Evolutionary conservation across 2,888 invertebrate species (phyloP), one percentile per base, ranked within the genome.

Genomic region (Apocheima hispidaria): DNA sequence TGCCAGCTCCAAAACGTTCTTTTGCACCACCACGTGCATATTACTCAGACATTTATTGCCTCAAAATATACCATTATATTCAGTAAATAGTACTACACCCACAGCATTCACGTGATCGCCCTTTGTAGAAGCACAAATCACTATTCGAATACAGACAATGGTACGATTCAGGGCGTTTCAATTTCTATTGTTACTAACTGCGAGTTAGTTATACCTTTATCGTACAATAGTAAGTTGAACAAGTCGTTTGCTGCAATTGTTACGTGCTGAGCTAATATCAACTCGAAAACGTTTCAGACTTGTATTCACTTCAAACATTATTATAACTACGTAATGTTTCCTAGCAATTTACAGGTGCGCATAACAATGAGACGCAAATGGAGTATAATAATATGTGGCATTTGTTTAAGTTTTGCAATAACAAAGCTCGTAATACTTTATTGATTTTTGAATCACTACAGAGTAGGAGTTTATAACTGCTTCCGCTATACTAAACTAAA

Each of bases 401-500:
- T 46, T 33, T 16, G 35, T 40, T 26, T 28, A 41, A 50, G n/a
- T 40, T 44, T 23, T 35, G 26, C 41, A 33, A 33, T 33, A 53
- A 38, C 62, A 46, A 35, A 48, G 21, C 40, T 61, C 63, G 36
- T 61, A 63, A 66, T 23, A 61, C 65, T 66, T 68, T 58, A 70
- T 65, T 52, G 60, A 65, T 62, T 52, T 50, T 7, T 40, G 21
- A 51, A 65, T 53, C 21, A 56, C n/a, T 51, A 55, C 18, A 35
- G 33, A 60, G 64, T 63, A 65, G 60, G 60, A 40, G 59, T 60
- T 28, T 33, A 26, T 41, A 40, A 21, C 52, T 21, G 46, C 66
- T 70, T 70, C 70, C 68, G 66, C 48, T 26, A 60, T 51, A 51
- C 53, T 65, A 60, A 65, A 65, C 63, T 63, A 63, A 62, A 57